Evolutionary conservation across 2,888 invertebrate genomes (phyloP), one percentile per base, ranked within the genome.

Genomic region (Aphodius granarius): DNA sequence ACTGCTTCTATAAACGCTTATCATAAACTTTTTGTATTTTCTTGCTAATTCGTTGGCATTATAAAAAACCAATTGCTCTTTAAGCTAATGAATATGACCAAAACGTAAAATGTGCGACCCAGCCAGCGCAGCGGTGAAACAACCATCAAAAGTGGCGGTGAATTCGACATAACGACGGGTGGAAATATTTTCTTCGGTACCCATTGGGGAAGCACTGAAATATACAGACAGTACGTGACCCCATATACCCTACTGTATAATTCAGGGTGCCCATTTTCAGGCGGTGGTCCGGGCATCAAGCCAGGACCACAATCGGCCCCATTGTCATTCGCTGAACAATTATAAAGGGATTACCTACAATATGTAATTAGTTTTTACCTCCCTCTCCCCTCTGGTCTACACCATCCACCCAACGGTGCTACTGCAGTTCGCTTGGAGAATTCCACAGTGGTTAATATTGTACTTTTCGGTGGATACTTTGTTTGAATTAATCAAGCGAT

Each of bases 301-400:
- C 84, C 84, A 83, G 80, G 79, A 79, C 76, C 71, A 63, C 66
- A 79, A 76, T 81, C 81, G 77, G 81, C 82, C 78, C 83, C 80
- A 84, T 85, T 85, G 85, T 85, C 84, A 83, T 82, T 81, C 83
- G 81, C 83, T 83, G 83, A 83, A 83, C 83, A 83, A 85, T 85
- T 85, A 85, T 84, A 84, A 83, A 83, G 83, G 83, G 84, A 85
- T 85, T 85, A 85, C 83, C 83, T 83, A 83, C 84, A 83, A 84
- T 83, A 82, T 83, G 84, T 83, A 85, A 85, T 84, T 85, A 84
- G 83, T 83, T 81, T 81, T 82, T 83, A 81, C 80, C 77, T 75
- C 70, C 77, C 78, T 78, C 78, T 75, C 78, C 75, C 72, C 72
- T 43, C 17, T 17, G 20, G 65, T 22, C 65, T 16, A 23, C 16